A percentile compares a stretch with the other conserved stretches of the same genome.
These are phyloP conservation scores for Pipistrellus pygmaeus DNA, from an alignment of 2,797 vertebrate genomes.

Conservation along the genomic window DNA sequence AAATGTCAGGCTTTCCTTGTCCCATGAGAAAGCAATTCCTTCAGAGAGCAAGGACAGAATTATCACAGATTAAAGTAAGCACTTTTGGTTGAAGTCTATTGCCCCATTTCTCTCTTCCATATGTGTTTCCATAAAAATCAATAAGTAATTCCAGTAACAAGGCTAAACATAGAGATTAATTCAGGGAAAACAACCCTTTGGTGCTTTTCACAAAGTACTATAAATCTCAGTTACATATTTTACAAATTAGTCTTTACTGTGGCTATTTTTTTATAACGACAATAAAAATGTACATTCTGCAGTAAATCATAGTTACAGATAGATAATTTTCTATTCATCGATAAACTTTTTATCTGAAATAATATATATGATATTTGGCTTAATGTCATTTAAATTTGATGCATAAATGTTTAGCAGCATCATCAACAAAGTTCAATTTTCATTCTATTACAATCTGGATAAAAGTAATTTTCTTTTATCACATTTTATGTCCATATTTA, in stretches of 20 bases:
- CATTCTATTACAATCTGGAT: constrained; percentile 19
- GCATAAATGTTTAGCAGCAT: constrained; percentile 48
- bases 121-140: constrained; percentile 56
- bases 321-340: constrained; percentile 37
- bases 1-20: neutral
- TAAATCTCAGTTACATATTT: constrained; percentile 70
- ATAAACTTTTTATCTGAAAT: constrained; percentile 51
- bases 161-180: constrained; percentile 51
- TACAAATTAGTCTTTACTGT: constrained; percentile 56
- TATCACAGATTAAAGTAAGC: neutral
- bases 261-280: neutral
- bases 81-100: neutral
- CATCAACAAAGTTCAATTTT: constrained; percentile 60
- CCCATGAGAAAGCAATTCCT: neutral
- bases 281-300: constrained; percentile 60
- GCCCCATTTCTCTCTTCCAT: neutral
- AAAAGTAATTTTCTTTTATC: constrained; percentile 52
- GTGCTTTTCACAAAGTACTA: constrained; percentile 30
- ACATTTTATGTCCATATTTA: constrained; percentile 60
- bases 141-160: constrained; percentile 45
- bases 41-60: constrained; percentile 9
- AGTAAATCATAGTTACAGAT: constrained; percentile 35
- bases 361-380: constrained; percentile 32
- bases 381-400: constrained; percentile 40
- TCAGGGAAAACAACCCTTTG: neutral